Percentiles rank a stretch among this genome's conserved stretches.
Conservation (phyloP, 2,888 invertebrate species). For the Drosophila maculinotata region DNA sequence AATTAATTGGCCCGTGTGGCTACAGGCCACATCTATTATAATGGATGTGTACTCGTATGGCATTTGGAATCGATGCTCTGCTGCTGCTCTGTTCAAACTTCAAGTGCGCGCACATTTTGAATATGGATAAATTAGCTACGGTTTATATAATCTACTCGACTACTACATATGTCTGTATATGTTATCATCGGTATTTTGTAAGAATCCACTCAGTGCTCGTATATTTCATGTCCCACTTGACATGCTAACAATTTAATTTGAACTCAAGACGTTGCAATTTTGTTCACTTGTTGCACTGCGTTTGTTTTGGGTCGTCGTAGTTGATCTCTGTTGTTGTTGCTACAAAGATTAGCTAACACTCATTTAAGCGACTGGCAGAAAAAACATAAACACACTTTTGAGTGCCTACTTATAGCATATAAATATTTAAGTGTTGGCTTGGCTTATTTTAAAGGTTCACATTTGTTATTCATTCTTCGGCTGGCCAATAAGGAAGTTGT, state of each 20-base stretch:
- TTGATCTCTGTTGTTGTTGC: conserved; percentile 17
- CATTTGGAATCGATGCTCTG: conserved; percentile 30
- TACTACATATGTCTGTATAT: background rate
- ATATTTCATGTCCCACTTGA: conserved; percentile 80
- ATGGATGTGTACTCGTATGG: conserved; percentile 34
- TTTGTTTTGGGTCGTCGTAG: conserved; percentile 38
- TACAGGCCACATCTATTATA: conserved; percentile 44
- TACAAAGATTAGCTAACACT: conserved; percentile 44
- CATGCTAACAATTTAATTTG: conserved; percentile 82
- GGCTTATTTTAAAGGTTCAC: conserved; percentile 5
- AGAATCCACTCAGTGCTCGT: conserved; percentile 63
- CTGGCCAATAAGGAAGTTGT: conserved; percentile 33
- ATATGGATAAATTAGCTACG: conserved; percentile 25
- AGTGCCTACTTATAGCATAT: conserved; percentile 4
- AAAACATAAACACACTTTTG: conserved; percentile 28
- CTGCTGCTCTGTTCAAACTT: conserved; percentile 20
- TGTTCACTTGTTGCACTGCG: conserved; percentile 25
- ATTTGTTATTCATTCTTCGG: background rate
- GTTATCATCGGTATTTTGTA: conserved; percentile 53
- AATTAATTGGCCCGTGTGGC: conserved; percentile 52
- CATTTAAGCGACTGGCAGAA: no score
- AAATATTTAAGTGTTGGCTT: conserved; percentile 21
- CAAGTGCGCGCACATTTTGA: conserved; percentile 20
- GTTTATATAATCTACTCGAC: background rate
- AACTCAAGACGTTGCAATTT: conserved; percentile 70